A percentile compares a stretch with the other conserved stretches of the same genome.
Conservation (phyloP, 1,140 invertebrate species). For the Arctopsyche grandis region DNA sequence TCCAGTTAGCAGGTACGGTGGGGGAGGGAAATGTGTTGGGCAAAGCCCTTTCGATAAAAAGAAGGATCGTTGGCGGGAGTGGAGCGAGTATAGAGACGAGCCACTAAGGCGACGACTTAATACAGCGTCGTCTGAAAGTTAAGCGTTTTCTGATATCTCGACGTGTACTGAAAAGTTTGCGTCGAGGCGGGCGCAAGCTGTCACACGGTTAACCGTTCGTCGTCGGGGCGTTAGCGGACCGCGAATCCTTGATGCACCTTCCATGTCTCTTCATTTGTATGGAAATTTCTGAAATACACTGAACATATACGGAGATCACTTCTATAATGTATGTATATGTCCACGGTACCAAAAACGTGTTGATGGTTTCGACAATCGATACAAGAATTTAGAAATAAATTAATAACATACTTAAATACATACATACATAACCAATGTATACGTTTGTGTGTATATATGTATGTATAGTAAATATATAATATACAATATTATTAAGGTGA, state of each 20-base stretch:
- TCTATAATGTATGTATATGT: too few relatives aligned
- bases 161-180: not conserved
- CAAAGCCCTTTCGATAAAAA: conserved; percentile 29
- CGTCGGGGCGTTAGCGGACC: not conserved
- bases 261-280: not conserved
- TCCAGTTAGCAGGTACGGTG: conserved; percentile 3
- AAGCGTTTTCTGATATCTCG: conserved; percentile 8
- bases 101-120: conserved; percentile 18
- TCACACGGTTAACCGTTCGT: not conserved
- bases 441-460: too few relatives aligned
- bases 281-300: too few relatives aligned
- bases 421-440: too few relatives aligned
- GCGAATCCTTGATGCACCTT: not conserved
- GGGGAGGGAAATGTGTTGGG: conserved; percentile 2
- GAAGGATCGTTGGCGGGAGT: conserved; percentile 19
- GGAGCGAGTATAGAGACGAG: conserved; percentile 16
- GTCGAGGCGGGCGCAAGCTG: not conserved
- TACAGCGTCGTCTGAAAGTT: not conserved
- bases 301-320: too few relatives aligned
- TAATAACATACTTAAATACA: too few relatives aligned
- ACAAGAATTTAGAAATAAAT: too few relatives aligned
- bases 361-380: too few relatives aligned
- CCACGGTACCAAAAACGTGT: too few relatives aligned
- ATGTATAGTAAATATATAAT: too few relatives aligned
- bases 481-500: too few relatives aligned